phyloP scores from a whole-genome alignment of 2,113 vertebrate species.

The Dipodomys ordii region DNA sequence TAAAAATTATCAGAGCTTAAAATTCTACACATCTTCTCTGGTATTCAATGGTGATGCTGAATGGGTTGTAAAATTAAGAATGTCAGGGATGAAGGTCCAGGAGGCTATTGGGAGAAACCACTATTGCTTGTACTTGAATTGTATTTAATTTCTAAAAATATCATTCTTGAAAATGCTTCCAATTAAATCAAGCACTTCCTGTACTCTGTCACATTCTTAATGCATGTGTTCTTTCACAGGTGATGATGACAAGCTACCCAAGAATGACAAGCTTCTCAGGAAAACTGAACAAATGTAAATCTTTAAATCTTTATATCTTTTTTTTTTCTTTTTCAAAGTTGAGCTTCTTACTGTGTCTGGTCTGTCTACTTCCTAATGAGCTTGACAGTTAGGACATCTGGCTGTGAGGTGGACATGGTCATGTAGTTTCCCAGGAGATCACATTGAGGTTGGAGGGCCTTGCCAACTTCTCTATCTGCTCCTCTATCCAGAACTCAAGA shows the following conservation, averaged over 20 bases:
- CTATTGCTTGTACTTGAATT: not conserved
- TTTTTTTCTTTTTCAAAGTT: constrained; percentile 11
- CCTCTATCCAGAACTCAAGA: constrained; percentile 1
- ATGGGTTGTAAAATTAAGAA: not conserved
- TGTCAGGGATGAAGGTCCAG: not conserved
- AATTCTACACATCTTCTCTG: not conserved
- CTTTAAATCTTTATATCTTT: constrained; percentile 81
- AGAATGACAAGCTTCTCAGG: constrained; percentile 87
- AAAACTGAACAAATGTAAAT: constrained; percentile 94
- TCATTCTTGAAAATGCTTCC: not conserved
- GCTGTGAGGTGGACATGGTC: not conserved
- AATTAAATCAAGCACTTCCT: not conserved
- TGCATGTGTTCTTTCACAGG: constrained; percentile 84
- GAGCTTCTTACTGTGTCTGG: not conserved
- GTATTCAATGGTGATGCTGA: not conserved
- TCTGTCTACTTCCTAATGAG: not conserved
- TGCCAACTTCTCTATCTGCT: constrained; percentile 13
- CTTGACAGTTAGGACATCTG: not conserved
- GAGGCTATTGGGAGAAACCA: not conserved
- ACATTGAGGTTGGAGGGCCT: not conserved
- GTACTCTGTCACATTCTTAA: not conserved
- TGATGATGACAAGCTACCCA: constrained; percentile 85
- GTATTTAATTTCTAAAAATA: not conserved
- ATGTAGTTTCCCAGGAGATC: not conserved
- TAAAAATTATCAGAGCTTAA: not conserved